Percentiles rank a stretch among this genome's conserved stretches.
These are phyloP conservation scores for Esox lucius DNA, from an alignment of 2,797 vertebrate genomes.

Conservation along the genomic window DNA sequence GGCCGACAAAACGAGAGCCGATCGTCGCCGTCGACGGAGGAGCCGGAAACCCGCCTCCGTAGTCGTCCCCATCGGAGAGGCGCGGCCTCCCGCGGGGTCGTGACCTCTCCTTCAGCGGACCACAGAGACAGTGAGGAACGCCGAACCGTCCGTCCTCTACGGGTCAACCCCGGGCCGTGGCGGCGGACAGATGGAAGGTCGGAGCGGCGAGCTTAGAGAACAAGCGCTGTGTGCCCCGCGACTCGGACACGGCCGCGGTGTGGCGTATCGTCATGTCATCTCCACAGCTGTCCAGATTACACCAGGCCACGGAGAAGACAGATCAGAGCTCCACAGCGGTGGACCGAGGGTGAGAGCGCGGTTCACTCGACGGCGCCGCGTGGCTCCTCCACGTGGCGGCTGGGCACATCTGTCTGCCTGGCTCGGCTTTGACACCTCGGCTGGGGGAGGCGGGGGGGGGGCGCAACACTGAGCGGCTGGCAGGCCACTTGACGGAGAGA, in stretches of 20 bases:
- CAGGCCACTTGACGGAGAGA: conserved; percentile 62
- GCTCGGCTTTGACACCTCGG: conserved; percentile 71
- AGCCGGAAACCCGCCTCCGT: too few relatives aligned
- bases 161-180: neutral
- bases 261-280: conserved; percentile 43
- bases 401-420: conserved; percentile 76
- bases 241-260: neutral
- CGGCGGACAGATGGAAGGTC: neutral
- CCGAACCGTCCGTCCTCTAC: neutral
- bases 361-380: neutral
- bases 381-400: conserved; percentile 62
- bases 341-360: conserved; percentile 24
- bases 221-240: too few relatives aligned
- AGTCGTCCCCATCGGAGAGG: too few relatives aligned
- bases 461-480: conserved; percentile 65
- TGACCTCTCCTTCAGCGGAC: too few relatives aligned
- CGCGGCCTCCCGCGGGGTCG: too few relatives aligned
- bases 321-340: conserved; percentile 57
- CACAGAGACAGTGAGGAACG: too few relatives aligned
- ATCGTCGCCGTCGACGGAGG: too few relatives aligned
- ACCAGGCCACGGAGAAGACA: conserved; percentile 64
- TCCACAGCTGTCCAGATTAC: conserved; percentile 62
- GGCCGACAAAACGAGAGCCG: too few relatives aligned
- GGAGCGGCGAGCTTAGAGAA: too few relatives aligned
- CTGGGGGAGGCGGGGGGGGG: conserved; percentile 63